Percentiles rank a stretch among this genome's conserved stretches.
Conservation (phyloP, 2,113 vertebrate species). For the Aegypius monachus region DNA sequence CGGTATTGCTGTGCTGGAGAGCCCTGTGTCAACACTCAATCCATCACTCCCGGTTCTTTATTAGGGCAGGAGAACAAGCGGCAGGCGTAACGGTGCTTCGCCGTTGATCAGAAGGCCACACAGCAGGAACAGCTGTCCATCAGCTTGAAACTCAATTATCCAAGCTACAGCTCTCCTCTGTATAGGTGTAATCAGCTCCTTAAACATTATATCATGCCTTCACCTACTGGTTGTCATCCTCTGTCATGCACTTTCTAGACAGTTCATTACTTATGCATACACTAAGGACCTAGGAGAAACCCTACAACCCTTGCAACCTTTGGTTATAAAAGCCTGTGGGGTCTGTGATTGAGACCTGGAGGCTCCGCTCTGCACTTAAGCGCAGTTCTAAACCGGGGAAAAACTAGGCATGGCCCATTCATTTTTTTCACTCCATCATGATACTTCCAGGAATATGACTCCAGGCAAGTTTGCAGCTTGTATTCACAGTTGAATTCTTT, state of each 20-base stretch:
- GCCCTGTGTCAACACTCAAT: background rate
- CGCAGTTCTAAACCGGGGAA: fast-evolving
- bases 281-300: background rate
- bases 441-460: background rate
- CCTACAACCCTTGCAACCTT: too few species aligned
- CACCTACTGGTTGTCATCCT: background rate
- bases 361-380: background rate
- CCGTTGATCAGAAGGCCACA: background rate
- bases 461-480: background rate
- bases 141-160: background rate
- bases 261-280: background rate
- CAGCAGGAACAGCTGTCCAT: background rate
- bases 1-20: background rate
- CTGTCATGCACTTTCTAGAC: background rate
- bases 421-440: background rate
- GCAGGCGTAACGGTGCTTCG: fast-evolving
- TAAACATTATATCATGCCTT: background rate
- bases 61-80: background rate
- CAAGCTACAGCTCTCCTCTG: background rate
- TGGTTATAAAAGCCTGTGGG: background rate
- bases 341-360: background rate
- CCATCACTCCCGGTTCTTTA: background rate
- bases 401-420: background rate
- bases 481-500: background rate
- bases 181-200: background rate